Evolutionary conservation across 1,140 invertebrate species (phyloP), one percentile per base, ranked within the genome.

Genomic region (Pogonognathellus flavescens): DNA sequence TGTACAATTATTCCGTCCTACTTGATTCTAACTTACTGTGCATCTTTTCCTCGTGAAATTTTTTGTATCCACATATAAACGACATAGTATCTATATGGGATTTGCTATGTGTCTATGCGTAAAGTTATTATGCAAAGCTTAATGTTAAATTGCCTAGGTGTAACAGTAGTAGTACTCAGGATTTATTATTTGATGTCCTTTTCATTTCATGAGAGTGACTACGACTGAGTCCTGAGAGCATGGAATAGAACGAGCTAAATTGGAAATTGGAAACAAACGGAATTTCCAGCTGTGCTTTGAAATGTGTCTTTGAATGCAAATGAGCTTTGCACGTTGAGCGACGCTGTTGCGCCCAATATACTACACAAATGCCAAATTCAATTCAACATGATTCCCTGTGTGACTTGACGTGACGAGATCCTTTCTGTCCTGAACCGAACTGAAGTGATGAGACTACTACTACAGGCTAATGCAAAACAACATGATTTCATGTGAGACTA

Each of bases 301-400:
- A 82, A 59, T 57, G 80, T 59, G 80, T 82, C 80, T 82, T 82
- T 82, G 80, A 82, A 82, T 82, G 80, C 80, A 82, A 82, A 82
- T 82, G 70, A 76, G 70, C 70, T 76, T 31, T 76, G 22, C 70
- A 76, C 70, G 80, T 82, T 59, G 80, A 82, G 80, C 22, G 55
- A 82, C 55, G 52, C 52, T 57, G 55, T 82, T 55, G 80, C 52
- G 55, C 52, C 55, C 52, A 82, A 82, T 82, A 41, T 41, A 41
- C 31, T 41, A 41, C 31, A 20, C 52, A 52, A 82, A 82, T 82
- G 80, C 52, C 52, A 82, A 82, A 57, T 59, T 82, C 80, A 31
- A 76, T 76, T 76, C 70, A 76, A 76, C 49, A 76, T 31, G 70
- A 76, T 76, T 76, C 70, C 70, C 41, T 50, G 70, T 57, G 53